These are phyloP conservation scores for Macrochelys suwanniensis DNA, from an alignment of 2,797 vertebrate species.

Conservation along the genomic window DNA sequence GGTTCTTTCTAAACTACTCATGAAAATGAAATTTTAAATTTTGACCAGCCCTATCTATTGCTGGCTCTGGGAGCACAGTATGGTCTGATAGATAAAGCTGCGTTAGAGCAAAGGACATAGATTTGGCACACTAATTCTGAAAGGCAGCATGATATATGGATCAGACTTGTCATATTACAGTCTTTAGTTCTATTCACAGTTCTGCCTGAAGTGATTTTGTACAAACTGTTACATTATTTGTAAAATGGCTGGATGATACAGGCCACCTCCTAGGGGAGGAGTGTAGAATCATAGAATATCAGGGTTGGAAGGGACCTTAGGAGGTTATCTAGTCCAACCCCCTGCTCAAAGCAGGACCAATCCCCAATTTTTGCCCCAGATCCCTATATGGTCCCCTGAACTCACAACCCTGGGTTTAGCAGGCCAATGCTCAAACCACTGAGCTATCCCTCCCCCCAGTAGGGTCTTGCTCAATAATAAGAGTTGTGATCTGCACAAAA, in stretches of 20 bases:
- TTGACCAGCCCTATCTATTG: not conserved
- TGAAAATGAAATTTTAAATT: not conserved
- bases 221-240: not conserved
- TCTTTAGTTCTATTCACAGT: not conserved
- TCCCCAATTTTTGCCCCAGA: no score
- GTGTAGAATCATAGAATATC: no score
- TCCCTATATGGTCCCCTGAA: no score
- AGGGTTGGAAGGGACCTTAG: no score
- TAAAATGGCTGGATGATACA: not conserved
- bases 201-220: not conserved
- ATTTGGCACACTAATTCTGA: not conserved
- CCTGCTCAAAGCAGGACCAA: no score
- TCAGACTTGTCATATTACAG: not conserved
- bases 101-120: not conserved
- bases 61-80: not conserved
- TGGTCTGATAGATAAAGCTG: not conserved
- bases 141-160: not conserved
- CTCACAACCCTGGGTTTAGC: no score
- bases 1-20: not conserved
- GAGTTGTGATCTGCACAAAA: not conserved
- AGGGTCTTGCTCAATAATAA: not conserved
- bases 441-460: no score
- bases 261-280: not conserved
- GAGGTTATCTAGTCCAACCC: no score
- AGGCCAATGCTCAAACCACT: no score